Conservation (phyloP, 2,888 invertebrate species). For the Lepidochrysops patricia region DNA sequence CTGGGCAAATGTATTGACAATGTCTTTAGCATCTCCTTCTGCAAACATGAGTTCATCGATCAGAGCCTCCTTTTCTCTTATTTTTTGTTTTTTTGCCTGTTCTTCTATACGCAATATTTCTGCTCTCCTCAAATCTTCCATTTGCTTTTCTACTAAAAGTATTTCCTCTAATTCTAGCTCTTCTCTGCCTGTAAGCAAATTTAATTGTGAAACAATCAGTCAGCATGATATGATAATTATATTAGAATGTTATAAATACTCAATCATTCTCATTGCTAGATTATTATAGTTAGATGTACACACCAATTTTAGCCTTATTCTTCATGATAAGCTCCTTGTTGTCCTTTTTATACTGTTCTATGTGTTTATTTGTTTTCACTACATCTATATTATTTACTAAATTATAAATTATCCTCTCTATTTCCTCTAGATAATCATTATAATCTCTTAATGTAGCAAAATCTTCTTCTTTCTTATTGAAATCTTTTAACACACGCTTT, state of each 20-base stretch:
- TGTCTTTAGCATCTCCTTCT: constrained; percentile 90
- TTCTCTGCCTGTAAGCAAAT: constrained; percentile 74
- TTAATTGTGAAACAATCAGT: too few species aligned
- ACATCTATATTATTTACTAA: constrained; percentile 92
- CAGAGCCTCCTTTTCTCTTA: constrained; percentile 90
- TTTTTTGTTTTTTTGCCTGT: constrained; percentile 86
- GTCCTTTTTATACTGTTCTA: constrained; percentile 92
- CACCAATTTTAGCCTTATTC: constrained; percentile 82
- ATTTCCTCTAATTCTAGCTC: constrained; percentile 91
- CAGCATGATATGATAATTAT: not conserved
- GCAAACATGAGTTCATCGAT: constrained; percentile 97
- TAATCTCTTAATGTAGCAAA: constrained; percentile 88
- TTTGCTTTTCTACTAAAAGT: constrained; percentile 85
- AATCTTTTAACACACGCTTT: constrained; percentile 89
- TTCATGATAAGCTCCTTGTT: constrained; percentile 89
- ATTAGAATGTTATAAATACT: not conserved
- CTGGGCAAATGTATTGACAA: constrained; percentile 86
- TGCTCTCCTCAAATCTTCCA: constrained; percentile 81
- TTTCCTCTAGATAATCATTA: constrained; percentile 97
- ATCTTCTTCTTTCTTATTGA: constrained; percentile 96
- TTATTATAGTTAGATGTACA: constrained; percentile 21
- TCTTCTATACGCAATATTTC: constrained; percentile 79
- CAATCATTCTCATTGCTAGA: too few species aligned
- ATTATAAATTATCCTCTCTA: constrained; percentile 94
- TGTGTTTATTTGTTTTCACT: constrained; percentile 89